A percentile compares a stretch with the other conserved stretches of the same genome.
phyloP scores from a whole-genome alignment of 2,888 invertebrate species.

The Troilus luridus region DNA sequence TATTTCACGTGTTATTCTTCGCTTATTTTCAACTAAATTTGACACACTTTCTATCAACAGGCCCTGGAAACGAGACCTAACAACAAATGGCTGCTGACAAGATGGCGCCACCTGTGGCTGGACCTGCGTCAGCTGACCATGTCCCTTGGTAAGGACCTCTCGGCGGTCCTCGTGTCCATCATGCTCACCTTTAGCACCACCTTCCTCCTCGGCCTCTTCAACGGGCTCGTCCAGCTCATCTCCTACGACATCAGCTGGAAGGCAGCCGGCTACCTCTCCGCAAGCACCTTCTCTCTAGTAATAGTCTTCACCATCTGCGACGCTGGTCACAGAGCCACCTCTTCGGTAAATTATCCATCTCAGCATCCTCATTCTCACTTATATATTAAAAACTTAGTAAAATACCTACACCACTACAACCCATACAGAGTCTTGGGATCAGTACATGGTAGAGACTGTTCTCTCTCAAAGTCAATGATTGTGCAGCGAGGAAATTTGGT shows the following conservation, averaged over 20 bases:
- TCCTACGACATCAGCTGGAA: constrained; percentile 48
- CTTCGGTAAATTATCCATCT: neutral
- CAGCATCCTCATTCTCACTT: too few species aligned
- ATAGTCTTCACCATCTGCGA: constrained; percentile 61
- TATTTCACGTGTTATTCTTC: too few species aligned
- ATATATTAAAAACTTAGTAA: too few species aligned
- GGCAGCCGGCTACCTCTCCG: constrained; percentile 60
- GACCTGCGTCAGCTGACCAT: constrained; percentile 53
- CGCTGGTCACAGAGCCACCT: constrained; percentile 57
- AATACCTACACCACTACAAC: too few species aligned
- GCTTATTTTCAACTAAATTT: too few species aligned
- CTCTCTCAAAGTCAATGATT: too few species aligned
- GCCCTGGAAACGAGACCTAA: neutral
- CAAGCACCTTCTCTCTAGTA: constrained; percentile 52
- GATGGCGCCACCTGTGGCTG: constrained; percentile 61
- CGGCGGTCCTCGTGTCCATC: constrained; percentile 58
- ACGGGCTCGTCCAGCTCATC: constrained; percentile 56
- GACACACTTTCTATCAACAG: neutral
- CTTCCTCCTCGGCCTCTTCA: constrained; percentile 62
- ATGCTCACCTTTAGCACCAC: constrained; percentile 61
- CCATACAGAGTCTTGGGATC: too few species aligned
- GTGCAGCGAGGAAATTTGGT: too few species aligned
- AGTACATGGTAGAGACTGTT: too few species aligned
- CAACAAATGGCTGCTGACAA: constrained; percentile 29
- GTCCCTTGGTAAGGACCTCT: constrained; percentile 57